Base-by-base conservation (phyloP, 2,797 vertebrate genomes). In the Benthosema pterotum region DNA sequence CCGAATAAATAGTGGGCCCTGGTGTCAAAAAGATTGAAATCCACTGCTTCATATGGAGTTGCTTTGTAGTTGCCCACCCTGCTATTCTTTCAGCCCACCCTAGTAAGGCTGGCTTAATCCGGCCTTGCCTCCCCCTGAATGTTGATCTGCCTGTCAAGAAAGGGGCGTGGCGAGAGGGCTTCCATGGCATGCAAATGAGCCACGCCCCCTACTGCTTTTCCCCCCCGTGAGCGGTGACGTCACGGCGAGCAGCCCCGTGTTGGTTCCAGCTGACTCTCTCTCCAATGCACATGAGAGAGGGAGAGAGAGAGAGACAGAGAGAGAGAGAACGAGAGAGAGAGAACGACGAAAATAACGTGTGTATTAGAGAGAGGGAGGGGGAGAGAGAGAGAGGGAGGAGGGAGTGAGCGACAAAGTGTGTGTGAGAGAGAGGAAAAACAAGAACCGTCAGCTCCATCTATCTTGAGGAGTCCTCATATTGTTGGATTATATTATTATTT, bases 261-360 rank as follows among this genome's bases (percentile, higher is more conserved):
- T 92, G 88, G 89, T 91, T 93, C 91, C 93, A 93, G 91, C 92
- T 93, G 92, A 93, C 93, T 81, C 71, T 65, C 79, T 65, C 63
- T 66, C 56, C 48, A 61, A 67, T 77, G 84, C 75, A n/a, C n/a
- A n/a, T n/a, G 78, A 54, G 77, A 66, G 66, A 60, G 74, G 73
- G 67, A 45, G 55, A 62, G 69, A 65, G 65, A 42, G 52, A 53
- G 57, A 49, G 48, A 19, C 55, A 49, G 67, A 8, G 63, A 51
- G 54, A 56, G 60, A 65, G 38, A 61, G 63, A 64, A 60, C 47
- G 62, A 72, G 70, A 45, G 67, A 73, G 72, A 65, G 47, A 65
- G 69, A 77, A 56, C 59, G 57, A 71, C 48, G 59, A 71, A 87
- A 84, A 79, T 65, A 85, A 71, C 68, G 72, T 62, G 74, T 60